A percentile compares a stretch with the other conserved stretches of the same genome.
These are phyloP conservation scores for Boulengeromyrus knoepffleri DNA, from an alignment of 2,113 vertebrate genomes.

Conservation along the genomic window DNA sequence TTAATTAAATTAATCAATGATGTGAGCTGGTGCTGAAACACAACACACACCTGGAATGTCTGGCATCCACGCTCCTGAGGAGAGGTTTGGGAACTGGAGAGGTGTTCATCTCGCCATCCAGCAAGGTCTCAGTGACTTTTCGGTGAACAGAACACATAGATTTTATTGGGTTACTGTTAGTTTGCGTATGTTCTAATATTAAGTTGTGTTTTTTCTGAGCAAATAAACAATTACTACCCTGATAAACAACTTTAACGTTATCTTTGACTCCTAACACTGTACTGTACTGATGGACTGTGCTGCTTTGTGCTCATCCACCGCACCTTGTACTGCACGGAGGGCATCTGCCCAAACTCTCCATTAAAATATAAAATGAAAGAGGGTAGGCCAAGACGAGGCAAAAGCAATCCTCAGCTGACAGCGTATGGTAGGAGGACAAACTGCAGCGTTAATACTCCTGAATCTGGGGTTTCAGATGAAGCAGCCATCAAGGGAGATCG, in stretches of 20 bases:
- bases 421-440: background rate
- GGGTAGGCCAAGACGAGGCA: background rate
- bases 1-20: background rate
- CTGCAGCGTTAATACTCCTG: background rate
- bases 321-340: no score
- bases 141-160: background rate
- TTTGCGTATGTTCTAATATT: background rate
- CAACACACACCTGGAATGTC: background rate
- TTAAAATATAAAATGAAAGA: background rate
- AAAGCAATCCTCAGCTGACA: background rate
- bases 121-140: background rate
- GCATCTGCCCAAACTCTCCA: background rate
- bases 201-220: background rate
- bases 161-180: background rate
- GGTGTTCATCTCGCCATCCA: background rate
- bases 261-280: background rate
- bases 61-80: background rate
- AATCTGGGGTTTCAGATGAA: background rate
- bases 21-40: background rate
- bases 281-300: background rate
- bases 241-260: background rate
- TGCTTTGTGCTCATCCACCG: background rate
- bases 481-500: background rate
- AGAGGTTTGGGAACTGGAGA: background rate
- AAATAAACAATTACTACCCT: background rate